Percentiles rank a stretch among this genome's conserved stretches.
These are phyloP conservation scores for Serrognathus titanus DNA, from an alignment of 2,888 invertebrate species.

Conservation along the genomic window DNA sequence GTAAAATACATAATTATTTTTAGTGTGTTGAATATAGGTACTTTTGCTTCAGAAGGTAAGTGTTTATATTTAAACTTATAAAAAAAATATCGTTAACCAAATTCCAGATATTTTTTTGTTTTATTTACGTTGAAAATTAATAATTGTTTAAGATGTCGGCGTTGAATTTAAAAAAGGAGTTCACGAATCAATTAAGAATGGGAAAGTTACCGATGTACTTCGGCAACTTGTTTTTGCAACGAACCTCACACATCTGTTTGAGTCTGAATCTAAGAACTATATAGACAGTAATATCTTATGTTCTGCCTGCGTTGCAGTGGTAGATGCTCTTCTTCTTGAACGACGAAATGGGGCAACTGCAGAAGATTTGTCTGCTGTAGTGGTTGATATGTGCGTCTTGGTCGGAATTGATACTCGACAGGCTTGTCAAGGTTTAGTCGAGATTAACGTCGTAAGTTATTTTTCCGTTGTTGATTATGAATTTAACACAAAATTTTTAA, in stretches of 20 bases:
- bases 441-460: slow-evolving; percentile 61
- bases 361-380: slow-evolving; percentile 46
- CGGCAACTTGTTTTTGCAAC: background rate
- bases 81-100: too few species aligned
- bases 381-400: slow-evolving; percentile 54
- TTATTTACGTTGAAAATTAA: background rate
- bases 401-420: slow-evolving; percentile 56
- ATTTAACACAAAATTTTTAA: too few species aligned
- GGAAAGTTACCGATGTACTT: slow-evolving; percentile 3
- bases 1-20: too few species aligned
- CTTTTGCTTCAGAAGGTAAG: too few species aligned
- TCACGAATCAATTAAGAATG: slow-evolving; percentile 2
- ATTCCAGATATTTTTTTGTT: background rate
- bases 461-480: too few species aligned
- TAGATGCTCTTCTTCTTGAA: slow-evolving; percentile 46
- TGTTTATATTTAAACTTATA: too few species aligned
- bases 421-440: slow-evolving; percentile 61
- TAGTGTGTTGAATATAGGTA: too few species aligned
- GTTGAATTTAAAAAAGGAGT: slow-evolving; percentile 4
- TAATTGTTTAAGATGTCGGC: background rate
- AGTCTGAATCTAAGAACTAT: background rate
- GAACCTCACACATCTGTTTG: slow-evolving; percentile 8
- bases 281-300: slow-evolving; percentile 43
- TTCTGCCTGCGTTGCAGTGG: slow-evolving; percentile 50
- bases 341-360: slow-evolving; percentile 52